phyloP scores from a whole-genome alignment of 2,113 vertebrate species.

The Ahaetulla prasina region DNA sequence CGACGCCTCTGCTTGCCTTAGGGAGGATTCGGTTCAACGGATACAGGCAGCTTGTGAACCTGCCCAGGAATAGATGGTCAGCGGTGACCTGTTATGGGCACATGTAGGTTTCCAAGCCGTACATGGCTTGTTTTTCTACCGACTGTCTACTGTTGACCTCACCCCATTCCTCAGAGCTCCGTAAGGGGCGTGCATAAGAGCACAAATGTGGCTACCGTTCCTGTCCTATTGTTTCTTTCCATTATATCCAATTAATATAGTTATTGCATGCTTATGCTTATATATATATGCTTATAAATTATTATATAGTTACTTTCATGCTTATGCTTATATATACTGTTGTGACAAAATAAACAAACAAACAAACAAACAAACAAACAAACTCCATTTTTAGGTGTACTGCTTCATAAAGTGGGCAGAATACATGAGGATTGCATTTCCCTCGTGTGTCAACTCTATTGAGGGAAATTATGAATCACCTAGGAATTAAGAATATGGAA shows the following conservation, averaged over 20 bases:
- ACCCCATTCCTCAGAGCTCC: no score
- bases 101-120: not conserved
- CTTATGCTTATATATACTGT: no score
- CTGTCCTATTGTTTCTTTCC: no score
- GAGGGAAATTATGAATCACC: not conserved
- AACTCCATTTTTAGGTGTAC: not conserved
- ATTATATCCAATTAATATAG: no score
- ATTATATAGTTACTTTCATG: no score
- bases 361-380: no score
- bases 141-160: no score
- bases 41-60: not conserved
- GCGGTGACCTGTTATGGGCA: not conserved
- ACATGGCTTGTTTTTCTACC: not conserved
- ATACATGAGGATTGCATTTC: not conserved
- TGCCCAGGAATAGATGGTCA: not conserved
- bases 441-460: not conserved
- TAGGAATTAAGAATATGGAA: not conserved
- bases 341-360: no score
- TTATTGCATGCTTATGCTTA: no score
- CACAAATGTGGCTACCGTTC: no score
- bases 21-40: not conserved
- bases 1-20: not conserved
- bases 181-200: no score
- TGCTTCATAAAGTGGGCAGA: not conserved
- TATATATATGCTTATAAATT: no score